Evolutionary conservation across 2,113 vertebrate genomes (phyloP).

Genomic region (Aspidoscelis tigris): DNA sequence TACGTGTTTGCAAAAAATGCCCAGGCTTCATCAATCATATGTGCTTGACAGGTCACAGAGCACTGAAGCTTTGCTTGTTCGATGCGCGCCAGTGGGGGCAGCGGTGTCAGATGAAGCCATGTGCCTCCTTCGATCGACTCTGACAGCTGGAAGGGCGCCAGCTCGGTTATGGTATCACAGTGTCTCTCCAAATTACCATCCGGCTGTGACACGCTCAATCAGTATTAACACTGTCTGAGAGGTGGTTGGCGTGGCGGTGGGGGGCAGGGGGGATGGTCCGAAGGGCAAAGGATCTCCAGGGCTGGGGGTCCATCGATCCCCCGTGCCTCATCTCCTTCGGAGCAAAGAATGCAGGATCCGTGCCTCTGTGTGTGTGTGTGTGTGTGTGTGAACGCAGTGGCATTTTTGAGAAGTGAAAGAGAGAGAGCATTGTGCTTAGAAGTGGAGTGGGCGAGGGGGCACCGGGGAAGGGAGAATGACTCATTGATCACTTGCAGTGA

Average conservation of each 20-base stretch:
- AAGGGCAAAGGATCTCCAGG: slow-evolving; percentile 40
- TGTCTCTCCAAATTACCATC: slow-evolving; percentile 36
- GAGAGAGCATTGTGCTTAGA: slow-evolving; percentile 46
- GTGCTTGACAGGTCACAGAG: rapidly evolving
- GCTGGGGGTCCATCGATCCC: neutral
- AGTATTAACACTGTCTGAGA: slow-evolving; percentile 24
- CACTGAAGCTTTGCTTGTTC: neutral
- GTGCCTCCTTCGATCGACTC: slow-evolving; percentile 19
- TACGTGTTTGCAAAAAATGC: neutral
- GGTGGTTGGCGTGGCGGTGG: neutral
- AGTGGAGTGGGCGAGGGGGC: neutral
- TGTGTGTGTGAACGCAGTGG: neutral
- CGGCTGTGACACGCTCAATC: slow-evolving; percentile 52
- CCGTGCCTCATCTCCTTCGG: neutral
- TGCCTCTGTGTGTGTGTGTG: too few species aligned
- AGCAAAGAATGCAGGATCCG: neutral
- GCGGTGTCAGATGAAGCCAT: slow-evolving; percentile 12
- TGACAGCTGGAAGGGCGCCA: slow-evolving; percentile 56
- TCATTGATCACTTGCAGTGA: slow-evolving; percentile 63
- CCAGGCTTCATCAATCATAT: slow-evolving; percentile 10
- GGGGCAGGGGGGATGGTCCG: neutral
- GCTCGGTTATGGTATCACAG: slow-evolving; percentile 24
- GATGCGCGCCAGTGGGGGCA: neutral
- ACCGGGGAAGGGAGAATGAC: slow-evolving; percentile 37
- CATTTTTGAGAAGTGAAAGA: slow-evolving; percentile 45